A percentile compares a stretch with the other conserved stretches of the same genome.
phyloP scores from a whole-genome alignment of 2,888 invertebrate genomes.

The Spodoptera picta region DNA sequence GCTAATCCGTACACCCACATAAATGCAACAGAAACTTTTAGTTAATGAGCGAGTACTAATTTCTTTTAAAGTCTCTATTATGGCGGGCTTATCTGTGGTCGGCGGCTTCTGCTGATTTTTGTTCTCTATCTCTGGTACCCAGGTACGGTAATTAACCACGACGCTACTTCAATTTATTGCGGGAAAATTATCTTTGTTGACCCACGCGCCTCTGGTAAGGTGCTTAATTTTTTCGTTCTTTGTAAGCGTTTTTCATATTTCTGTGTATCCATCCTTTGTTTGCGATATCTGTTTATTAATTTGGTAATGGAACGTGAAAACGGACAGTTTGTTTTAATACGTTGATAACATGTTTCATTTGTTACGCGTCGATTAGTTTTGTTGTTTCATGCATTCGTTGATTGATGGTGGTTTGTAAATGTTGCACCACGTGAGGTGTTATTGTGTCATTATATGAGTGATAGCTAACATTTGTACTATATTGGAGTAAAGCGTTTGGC shows the following conservation, averaged over 20 bases:
- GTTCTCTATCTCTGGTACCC: conserved; percentile 70
- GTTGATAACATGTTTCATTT: conserved; percentile 44
- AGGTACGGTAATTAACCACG: conserved; percentile 77
- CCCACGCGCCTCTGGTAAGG: conserved; percentile 73
- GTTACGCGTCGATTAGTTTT: conserved; percentile 46
- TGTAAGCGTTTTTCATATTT: conserved; percentile 70
- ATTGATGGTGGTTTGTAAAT: conserved; percentile 25
- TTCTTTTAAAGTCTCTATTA: conserved; percentile 77
- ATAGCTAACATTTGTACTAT: conserved; percentile 7
- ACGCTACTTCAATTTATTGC: conserved; percentile 78
- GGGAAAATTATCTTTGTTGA: conserved; percentile 82
- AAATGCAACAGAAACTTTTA: conserved; percentile 57
- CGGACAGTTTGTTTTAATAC: conserved; percentile 43
- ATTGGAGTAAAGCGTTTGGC: background rate
- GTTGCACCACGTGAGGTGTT: conserved; percentile 3
- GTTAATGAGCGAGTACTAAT: conserved; percentile 77
- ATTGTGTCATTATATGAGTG: conserved; percentile 21
- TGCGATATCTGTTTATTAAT: conserved; percentile 63
- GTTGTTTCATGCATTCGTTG: conserved; percentile 43
- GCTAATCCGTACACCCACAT: conserved; percentile 47
- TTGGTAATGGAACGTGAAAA: conserved; percentile 56
- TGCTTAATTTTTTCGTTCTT: conserved; percentile 73
- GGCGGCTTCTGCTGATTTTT: conserved; percentile 66
- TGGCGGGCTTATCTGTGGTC: conserved; percentile 69
- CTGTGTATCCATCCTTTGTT: conserved; percentile 54